Evolutionary conservation across 2,888 invertebrate genomes (phyloP).

Genomic region (Himalopsyche tibetana): DNA sequence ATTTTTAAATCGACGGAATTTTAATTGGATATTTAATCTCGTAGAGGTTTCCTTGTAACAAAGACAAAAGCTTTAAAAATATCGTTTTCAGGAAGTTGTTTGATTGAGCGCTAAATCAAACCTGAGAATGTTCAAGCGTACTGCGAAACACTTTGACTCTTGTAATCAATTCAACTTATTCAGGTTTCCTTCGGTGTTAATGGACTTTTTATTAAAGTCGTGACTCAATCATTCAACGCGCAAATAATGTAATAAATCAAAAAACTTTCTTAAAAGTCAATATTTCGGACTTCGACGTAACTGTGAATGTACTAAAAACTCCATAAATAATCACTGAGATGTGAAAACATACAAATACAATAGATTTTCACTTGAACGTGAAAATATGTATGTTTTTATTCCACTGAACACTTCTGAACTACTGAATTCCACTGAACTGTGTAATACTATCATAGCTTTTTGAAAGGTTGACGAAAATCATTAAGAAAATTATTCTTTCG

Average conservation of each 20-base stretch:
- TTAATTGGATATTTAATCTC: slow-evolving; percentile 4
- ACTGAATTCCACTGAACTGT: too few species aligned
- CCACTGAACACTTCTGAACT: too few species aligned
- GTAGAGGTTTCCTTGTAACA: not conserved
- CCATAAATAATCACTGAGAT: not conserved
- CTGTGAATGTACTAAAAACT: not conserved
- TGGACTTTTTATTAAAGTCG: not conserved
- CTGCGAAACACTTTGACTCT: not conserved
- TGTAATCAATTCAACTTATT: not conserved
- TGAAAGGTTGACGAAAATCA: too few species aligned
- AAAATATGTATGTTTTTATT: too few species aligned
- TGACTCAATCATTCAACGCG: not conserved
- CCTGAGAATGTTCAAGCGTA: too few species aligned
- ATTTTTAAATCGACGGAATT: not conserved
- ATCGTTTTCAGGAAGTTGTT: not conserved
- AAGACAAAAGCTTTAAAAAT: slow-evolving; percentile 6
- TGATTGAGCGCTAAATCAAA: not conserved
- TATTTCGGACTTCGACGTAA: not conserved
- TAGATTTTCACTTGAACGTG: not conserved
- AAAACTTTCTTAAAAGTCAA: not conserved
- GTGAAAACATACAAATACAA: not conserved
- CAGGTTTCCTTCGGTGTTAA: not conserved
- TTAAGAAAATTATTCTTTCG: too few species aligned
- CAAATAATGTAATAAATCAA: slow-evolving; percentile 9
- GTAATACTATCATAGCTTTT: too few species aligned